Evolutionary conservation across 2,113 vertebrate species (phyloP), one percentile per base, ranked within the genome.

Genomic region (Pygoscelis antarcticus): DNA sequence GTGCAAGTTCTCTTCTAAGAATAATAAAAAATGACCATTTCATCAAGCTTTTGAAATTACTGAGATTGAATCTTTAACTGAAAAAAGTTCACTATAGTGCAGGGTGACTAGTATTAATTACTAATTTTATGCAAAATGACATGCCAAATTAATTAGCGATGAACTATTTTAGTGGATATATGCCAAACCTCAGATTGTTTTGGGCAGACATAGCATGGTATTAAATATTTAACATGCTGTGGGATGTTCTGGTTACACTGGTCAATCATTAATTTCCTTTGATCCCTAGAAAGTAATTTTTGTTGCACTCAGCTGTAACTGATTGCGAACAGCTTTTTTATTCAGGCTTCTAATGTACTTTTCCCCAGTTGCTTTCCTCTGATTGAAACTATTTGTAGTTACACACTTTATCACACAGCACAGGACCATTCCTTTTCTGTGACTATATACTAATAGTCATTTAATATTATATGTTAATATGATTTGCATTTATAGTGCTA

Each of bases 271-370:
- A 95, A 96, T 97, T 98, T 98, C 79, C 81, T 98, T 96, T 98
- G 96, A 97, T 98, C 96, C 94, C 92, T 93, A 91, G 95, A 98
- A 98, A 98, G 96, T 95, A 96, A 98, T 98, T 98, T 98, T 97
- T 98, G 93, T 97, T 95, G 88, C 96, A 98, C 81, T 98, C 97
- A 96, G 96, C 95, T 98, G 95, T 97, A 98, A 98, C 96, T 97
- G 97, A 98, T 97, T 97, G 89, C 16, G 6, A 94, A 94, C 86
- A 91, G 89, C 81, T 88, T 96, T 96, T 94, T 95, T 90, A 80
- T 93, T 93, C 86, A 87, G 87, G 14, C 23, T 95, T 49, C 83
- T 96, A 95, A 97, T 90, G 82, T 93, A 93, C 65, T 96, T 96
- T 97, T 96, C 96, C 77, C 90, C 72, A 96, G 96, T 97, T 97